Evolutionary conservation across 2,888 invertebrate genomes (phyloP).

Genomic region (Thelaira solivaga): DNA sequence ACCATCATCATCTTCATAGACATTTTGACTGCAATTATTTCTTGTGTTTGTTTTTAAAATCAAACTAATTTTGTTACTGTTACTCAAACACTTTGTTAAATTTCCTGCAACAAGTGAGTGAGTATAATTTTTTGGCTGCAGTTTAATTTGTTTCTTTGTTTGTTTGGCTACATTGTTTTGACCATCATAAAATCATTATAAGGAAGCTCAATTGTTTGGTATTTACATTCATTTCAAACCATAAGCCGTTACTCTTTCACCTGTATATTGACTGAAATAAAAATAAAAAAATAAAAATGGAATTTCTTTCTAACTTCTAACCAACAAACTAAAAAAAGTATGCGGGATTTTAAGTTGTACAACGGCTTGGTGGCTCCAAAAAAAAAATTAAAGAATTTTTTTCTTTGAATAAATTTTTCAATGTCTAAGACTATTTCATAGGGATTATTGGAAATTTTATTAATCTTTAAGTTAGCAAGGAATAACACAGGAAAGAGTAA

Average conservation of each 20-base stretch:
- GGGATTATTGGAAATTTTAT: no score
- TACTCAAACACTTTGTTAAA: conserved; percentile 27
- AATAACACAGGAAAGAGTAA: no score
- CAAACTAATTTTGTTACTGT: conserved; percentile 8
- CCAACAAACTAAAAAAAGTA: background rate
- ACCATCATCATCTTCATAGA: conserved; percentile 36
- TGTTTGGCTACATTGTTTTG: conserved; percentile 9
- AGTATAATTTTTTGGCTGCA: background rate
- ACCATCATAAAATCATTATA: conserved; percentile 61
- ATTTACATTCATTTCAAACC: conserved; percentile 51
- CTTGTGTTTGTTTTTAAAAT: background rate
- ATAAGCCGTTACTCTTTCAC: conserved; percentile 60
- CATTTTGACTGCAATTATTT: conserved; percentile 17
- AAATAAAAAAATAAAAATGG: no score
- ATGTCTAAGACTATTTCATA: no score
- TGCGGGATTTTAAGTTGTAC: background rate
- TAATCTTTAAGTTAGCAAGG: no score
- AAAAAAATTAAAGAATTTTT: background rate
- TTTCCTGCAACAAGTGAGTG: no score
- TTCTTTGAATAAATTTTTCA: background rate
- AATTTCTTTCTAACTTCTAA: background rate
- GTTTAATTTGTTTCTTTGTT: conserved; percentile 18
- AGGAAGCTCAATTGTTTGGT: conserved; percentile 60
- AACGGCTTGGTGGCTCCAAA: background rate
- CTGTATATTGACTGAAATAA: conserved; percentile 25